Evolutionary conservation across 2,113 vertebrate genomes (phyloP).

Genomic region (Polypterus senegalus): DNA sequence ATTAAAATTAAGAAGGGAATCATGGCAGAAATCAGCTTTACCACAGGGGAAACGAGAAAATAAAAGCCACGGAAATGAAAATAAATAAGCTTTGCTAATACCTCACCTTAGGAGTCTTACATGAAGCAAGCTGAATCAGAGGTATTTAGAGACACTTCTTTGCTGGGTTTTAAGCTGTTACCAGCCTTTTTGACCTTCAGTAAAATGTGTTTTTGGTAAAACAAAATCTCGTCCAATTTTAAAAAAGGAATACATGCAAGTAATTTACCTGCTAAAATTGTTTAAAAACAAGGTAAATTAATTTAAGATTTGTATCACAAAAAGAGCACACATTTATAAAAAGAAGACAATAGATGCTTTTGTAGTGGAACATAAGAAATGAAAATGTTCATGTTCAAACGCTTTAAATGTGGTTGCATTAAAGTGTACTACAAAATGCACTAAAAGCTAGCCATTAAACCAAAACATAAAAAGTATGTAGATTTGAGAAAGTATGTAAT

Average conservation of each 20-base stretch:
- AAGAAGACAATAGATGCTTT: too few relatives aligned
- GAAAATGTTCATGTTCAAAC: too few relatives aligned
- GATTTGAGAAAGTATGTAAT: too few relatives aligned
- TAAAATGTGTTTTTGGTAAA: constrained; percentile 45
- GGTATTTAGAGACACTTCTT: constrained; percentile 63
- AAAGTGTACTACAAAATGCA: too few relatives aligned
- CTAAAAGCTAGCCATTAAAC: too few relatives aligned
- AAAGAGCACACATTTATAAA: too few relatives aligned
- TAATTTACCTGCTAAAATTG: constrained; percentile 7
- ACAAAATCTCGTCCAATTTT: constrained; percentile 45
- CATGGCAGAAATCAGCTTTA: constrained; percentile 93
- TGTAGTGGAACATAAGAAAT: too few relatives aligned
- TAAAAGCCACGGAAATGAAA: constrained; percentile 95
- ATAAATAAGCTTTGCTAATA: constrained; percentile 98
- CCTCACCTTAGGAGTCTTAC: constrained; percentile 87
- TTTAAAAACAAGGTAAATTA: neutral
- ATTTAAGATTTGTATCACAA: too few relatives aligned
- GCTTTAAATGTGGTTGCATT: too few relatives aligned
- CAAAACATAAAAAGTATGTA: too few relatives aligned
- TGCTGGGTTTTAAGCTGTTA: constrained; percentile 69
- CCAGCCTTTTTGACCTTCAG: constrained; percentile 81
- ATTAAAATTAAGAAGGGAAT: constrained; percentile 98
- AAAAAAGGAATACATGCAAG: constrained; percentile 22
- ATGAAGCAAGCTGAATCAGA: constrained; percentile 60
- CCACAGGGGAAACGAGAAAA: constrained; percentile 85